Evolutionary conservation across 2,113 vertebrate species (phyloP).

Genomic region (Pogonocichla stellata): DNA sequence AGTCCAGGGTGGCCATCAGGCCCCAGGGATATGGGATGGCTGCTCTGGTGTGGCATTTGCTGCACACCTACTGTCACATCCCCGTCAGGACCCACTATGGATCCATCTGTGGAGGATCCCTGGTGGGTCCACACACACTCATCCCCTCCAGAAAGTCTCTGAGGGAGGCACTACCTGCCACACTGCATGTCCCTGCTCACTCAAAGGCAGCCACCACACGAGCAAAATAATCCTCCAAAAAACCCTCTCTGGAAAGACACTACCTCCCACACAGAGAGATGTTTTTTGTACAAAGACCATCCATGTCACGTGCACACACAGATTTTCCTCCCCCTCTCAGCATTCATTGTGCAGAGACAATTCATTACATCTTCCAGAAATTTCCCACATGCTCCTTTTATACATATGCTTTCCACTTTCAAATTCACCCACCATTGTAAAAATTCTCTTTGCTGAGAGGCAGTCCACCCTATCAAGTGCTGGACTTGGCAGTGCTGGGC

Average conservation of each 20-base stretch:
- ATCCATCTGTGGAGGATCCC: not conserved
- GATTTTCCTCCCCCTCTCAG: not conserved
- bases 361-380: not conserved
- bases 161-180: not conserved
- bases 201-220: not conserved
- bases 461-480: not conserved
- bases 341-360: rapidly evolving
- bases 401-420: not conserved
- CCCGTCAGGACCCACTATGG: rapidly evolving
- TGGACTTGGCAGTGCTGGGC: not conserved
- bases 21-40: rapidly evolving
- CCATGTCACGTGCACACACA: rapidly evolving
- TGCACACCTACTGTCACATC: rapidly evolving
- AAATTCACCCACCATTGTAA: not conserved
- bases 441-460: not conserved
- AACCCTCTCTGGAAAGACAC: not conserved
- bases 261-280: not conserved
- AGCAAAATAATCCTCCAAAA: not conserved
- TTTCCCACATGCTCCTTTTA: not conserved
- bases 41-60: rapidly evolving
- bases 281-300: not conserved
- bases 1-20: not conserved
- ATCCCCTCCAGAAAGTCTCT: not conserved
- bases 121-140: rapidly evolving
- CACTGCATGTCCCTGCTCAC: rapidly evolving